Evolutionary conservation across 2,797 vertebrate species (phyloP), one percentile per base, ranked within the genome.

Genomic region (Malurus splendens): DNA sequence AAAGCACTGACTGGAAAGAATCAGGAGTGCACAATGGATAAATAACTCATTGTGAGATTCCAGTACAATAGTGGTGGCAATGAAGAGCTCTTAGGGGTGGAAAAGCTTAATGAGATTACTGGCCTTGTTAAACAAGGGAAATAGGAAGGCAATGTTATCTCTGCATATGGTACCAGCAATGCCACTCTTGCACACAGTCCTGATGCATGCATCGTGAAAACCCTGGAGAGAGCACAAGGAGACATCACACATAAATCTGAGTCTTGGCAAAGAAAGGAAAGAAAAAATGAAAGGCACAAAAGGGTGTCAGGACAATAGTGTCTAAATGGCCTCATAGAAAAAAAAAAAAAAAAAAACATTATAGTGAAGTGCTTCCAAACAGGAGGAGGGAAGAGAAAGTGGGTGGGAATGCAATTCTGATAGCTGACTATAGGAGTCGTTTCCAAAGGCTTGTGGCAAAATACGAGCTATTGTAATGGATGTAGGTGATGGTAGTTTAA

Each of bases 1-100:
- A 89, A 87, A 76, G 83, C 80, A 87, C 38, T 65, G 70, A 84
- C 85, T 93, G 82, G 80, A 94, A 94, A 94, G 70, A 87, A 94
- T 73, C 70, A 89, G 77, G 33, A 59, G 76, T 3, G 2, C 77
- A 59, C 66, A 87, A 87, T 13, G 81, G 80, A 92, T 78, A 92
- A 93, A 62, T 87, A 92, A 89, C 64, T 84, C 56, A 72, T 70
- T 81, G 80, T 36, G 30, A 83, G 56, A 89, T 84, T 81, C 60
- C 77, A 89, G 74, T 39, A 90, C 56, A 94, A 82, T 41, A 56
- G 74, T 8, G 28, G 70, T 57, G 56, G 67, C 91, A 86, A 59
- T 23, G 77, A 87, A 79, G 77, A 86, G 77, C 71, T 76, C 70
- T 39, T 30, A 57, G 39, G 66, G 77, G 45, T 62, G 60, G 77